Percentiles rank a stretch among this genome's conserved stretches.
Evolutionary conservation across 2,888 invertebrate genomes (phyloP).

Genomic region (Pammene fasciana): DNA sequence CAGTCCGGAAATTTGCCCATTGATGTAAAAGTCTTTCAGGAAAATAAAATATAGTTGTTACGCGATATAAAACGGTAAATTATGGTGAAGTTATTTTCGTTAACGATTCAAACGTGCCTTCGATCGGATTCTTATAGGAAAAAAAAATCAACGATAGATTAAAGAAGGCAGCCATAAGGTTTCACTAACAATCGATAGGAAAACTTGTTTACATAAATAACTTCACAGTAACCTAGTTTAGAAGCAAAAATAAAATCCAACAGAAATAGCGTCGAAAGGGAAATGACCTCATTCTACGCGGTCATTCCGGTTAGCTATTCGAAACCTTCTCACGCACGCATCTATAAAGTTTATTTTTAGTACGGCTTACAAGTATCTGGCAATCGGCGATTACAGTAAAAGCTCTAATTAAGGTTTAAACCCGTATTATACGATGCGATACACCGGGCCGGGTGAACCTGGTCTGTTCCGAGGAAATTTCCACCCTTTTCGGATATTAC

Average conservation of each 20-base stretch:
- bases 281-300: slow-evolving; percentile 73
- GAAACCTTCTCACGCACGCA: slow-evolving; percentile 73
- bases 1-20: background rate
- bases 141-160: background rate
- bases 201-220: slow-evolving; percentile 46
- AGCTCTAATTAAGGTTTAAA: slow-evolving; percentile 68
- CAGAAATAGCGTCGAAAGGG: slow-evolving; percentile 72
- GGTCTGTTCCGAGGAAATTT: background rate
- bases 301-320: slow-evolving; percentile 61
- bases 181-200: slow-evolving; percentile 6
- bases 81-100: background rate
- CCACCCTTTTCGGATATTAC: background rate
- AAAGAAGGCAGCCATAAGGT: slow-evolving; percentile 5
- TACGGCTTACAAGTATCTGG: slow-evolving; percentile 65
- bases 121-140: background rate
- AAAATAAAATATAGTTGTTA: background rate
- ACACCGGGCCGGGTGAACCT: background rate
- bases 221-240: slow-evolving; percentile 58
- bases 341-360: slow-evolving; percentile 78
- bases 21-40: slow-evolving; percentile 1
- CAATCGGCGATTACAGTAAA: slow-evolving; percentile 70
- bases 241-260: slow-evolving; percentile 64
- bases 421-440: background rate
- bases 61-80: background rate
- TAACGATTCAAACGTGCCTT: background rate